A percentile compares a stretch with the other conserved stretches of the same genome.
phyloP scores from a whole-genome alignment of 2,888 invertebrate genomes.

The Tenthredo livida region DNA sequence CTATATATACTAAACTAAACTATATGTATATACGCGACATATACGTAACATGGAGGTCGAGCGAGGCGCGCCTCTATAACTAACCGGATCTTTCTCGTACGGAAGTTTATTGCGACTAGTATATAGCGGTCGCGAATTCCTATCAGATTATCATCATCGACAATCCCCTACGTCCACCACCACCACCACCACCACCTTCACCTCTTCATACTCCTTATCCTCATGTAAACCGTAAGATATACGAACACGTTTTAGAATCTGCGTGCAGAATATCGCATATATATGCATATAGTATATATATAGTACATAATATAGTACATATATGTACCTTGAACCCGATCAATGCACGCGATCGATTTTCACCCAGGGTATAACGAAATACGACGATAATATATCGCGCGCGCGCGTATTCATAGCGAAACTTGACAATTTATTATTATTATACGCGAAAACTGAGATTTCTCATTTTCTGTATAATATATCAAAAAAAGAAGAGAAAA shows the following conservation, averaged over 20 bases:
- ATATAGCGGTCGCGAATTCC: conserved; percentile 34
- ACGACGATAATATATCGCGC: too few species aligned
- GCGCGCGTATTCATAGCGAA: too few species aligned
- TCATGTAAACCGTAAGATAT: neutral
- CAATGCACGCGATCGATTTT: neutral
- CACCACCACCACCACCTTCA: neutral
- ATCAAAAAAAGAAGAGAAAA: too few species aligned
- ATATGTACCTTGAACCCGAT: neutral
- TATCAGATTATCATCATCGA: conserved; percentile 47
- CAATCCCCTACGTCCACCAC: conserved; percentile 4
- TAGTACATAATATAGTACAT: too few species aligned
- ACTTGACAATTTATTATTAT: too few species aligned
- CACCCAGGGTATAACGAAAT: too few species aligned
- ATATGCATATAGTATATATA: too few species aligned
- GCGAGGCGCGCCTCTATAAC: conserved; percentile 27
- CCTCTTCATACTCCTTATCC: neutral
- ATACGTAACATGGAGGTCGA: conserved; percentile 16
- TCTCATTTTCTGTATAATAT: too few species aligned
- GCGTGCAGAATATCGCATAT: neutral
- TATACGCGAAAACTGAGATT: too few species aligned
- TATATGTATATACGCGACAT: neutral
- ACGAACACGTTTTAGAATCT: conserved; percentile 20
- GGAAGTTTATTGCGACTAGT: conserved; percentile 41
- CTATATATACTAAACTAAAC: neutral
- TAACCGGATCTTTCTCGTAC: conserved; percentile 42